Conservation (phyloP, 2,113 vertebrate genomes). For the Pteruthius melanotis region DNA sequence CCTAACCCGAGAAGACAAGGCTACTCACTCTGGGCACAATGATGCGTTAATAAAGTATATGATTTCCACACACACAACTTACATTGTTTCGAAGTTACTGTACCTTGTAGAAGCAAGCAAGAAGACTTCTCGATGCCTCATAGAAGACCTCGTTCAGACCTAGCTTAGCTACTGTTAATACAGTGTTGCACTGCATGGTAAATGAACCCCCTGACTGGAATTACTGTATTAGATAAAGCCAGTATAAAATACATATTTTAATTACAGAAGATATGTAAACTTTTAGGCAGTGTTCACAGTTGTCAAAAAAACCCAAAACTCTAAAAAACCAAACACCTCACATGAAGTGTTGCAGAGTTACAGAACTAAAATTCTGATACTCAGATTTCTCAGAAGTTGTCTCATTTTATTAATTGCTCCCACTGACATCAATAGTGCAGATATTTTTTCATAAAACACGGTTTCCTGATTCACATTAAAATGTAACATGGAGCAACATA, state of each 20-base stretch:
- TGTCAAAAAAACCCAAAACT: background rate
- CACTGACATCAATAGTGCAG: background rate
- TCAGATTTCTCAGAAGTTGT: background rate
- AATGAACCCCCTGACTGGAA: background rate
- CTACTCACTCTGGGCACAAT: background rate
- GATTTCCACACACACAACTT: background rate
- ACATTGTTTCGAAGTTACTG: background rate
- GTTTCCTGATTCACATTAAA: background rate
- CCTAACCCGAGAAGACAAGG: background rate
- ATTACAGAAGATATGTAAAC: background rate
- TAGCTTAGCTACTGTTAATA: background rate
- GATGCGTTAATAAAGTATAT: background rate
- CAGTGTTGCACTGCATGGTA: background rate
- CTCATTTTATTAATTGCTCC: background rate
- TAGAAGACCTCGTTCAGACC: background rate
- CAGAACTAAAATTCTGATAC: background rate
- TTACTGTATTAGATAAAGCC: background rate
- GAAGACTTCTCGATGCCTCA: background rate
- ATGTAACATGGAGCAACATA: background rate
- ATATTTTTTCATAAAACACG: background rate
- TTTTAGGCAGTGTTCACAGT: background rate
- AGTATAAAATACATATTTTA: background rate
- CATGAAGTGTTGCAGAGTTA: background rate
- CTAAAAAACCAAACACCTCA: background rate
- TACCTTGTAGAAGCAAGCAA: background rate